These are phyloP conservation scores for Bruchidius siliquastri DNA, from an alignment of 2,888 invertebrate genomes.

Conservation along the genomic window DNA sequence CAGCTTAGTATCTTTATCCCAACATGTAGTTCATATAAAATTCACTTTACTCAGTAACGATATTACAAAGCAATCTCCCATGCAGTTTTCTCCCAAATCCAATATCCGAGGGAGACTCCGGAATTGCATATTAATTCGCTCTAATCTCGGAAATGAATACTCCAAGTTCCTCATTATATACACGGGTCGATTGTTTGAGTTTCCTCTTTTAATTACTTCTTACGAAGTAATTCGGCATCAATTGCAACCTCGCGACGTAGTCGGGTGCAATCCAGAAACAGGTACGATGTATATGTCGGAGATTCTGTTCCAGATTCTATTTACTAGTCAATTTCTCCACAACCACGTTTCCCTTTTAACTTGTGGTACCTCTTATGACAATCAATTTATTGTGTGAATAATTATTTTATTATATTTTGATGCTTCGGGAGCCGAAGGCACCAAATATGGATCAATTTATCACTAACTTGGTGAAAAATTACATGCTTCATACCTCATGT, in stretches of 20 bases:
- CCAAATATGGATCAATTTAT: no score
- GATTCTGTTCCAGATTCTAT: background rate
- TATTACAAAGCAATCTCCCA: background rate
- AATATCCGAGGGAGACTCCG: background rate
- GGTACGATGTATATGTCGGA: background rate
- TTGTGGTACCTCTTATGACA: no score
- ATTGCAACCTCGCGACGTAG: conserved; percentile 5
- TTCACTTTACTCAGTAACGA: background rate
- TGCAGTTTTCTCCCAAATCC: background rate
- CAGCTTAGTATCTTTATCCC: no score
- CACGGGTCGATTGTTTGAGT: conserved; percentile 12
- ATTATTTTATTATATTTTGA: no score
- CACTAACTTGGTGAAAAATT: no score
- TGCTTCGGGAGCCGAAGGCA: no score
- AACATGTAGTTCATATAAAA: background rate
- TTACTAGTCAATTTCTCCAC: no score
- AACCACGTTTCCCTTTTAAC: no score
- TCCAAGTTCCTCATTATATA: conserved; percentile 7
- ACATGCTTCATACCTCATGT: no score
- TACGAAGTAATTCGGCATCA: conserved; percentile 14
- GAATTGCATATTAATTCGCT: conserved; percentile 5
- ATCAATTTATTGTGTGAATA: no score
- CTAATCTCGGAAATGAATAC: conserved; percentile 8
- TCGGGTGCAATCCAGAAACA: background rate
- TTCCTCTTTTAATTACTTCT: conserved; percentile 16